A percentile compares a stretch with the other conserved stretches of the same genome.
Evolutionary conservation across 2,797 vertebrate genomes (phyloP).

Genomic region (Carapus acus): DNA sequence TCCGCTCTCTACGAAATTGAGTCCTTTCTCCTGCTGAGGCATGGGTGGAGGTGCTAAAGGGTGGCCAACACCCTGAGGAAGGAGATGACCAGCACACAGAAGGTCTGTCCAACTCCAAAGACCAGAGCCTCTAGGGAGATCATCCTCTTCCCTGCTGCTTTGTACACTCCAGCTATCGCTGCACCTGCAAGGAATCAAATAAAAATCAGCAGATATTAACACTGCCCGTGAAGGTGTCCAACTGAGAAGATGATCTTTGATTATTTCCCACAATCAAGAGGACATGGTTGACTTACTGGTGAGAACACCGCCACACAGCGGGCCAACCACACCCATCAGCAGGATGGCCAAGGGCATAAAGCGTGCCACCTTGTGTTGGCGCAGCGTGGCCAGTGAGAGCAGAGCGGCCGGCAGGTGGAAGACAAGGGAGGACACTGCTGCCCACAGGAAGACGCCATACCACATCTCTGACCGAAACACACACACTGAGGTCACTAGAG

Average conservation of each 20-base stretch:
- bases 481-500: too few species aligned
- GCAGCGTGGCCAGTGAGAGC: constrained; percentile 83
- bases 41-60: constrained; percentile 72
- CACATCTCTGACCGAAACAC: constrained; percentile 99
- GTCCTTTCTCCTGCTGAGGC: too few species aligned
- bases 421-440: constrained; percentile 85
- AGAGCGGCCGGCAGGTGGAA: constrained; percentile 89
- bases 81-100: constrained; percentile 87
- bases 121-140: constrained; percentile 88
- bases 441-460: constrained; percentile 96
- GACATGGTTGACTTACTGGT: constrained; percentile 80
- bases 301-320: constrained; percentile 87
- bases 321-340: constrained; percentile 90
- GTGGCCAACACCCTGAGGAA: constrained; percentile 90
- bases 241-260: too few species aligned
- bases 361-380: constrained; percentile 86
- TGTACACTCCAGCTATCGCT: constrained; percentile 93
- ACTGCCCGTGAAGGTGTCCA: too few species aligned
- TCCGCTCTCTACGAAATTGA: too few species aligned
- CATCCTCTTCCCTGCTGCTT: constrained; percentile 93
- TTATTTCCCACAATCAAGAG: too few species aligned
- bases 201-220: too few species aligned
- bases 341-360: constrained; percentile 90
- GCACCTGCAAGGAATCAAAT: constrained; percentile 72
- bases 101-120: constrained; percentile 90